A percentile compares a stretch with the other conserved stretches of the same genome.
Conservation (phyloP, 2,888 invertebrate genomes). For the Platycheirus rosarum region DNA sequence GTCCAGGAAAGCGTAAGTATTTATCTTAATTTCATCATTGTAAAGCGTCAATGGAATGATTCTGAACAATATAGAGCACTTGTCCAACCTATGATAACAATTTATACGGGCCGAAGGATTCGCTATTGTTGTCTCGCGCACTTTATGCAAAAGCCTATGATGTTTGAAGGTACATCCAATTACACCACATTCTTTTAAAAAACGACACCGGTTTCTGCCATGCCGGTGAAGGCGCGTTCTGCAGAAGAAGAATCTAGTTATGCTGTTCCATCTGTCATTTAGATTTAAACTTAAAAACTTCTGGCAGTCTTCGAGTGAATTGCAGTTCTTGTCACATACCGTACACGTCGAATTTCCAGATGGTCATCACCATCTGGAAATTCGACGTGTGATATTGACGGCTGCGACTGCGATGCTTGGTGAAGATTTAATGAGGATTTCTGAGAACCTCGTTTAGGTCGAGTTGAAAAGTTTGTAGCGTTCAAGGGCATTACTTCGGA, state of each 20-base stretch:
- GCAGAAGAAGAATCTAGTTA: slow-evolving; percentile 1
- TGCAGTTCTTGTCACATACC: neutral
- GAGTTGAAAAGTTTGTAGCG: too few relatives aligned
- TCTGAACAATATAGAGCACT: neutral
- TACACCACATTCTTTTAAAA: neutral
- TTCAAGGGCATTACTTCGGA: slow-evolving; percentile 3
- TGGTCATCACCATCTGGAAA: too few relatives aligned
- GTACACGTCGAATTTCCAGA: neutral
- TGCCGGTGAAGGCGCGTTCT: neutral
- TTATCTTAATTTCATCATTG: neutral
- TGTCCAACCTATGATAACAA: neutral
- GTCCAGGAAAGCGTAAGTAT: slow-evolving; percentile 16
- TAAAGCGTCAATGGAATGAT: neutral
- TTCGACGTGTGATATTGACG: neutral
- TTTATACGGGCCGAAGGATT: neutral
- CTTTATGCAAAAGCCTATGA: neutral
- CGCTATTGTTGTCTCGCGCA: neutral
- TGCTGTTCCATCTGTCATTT: slow-evolving; percentile 9
- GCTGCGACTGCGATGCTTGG: neutral
- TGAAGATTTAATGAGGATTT: neutral
- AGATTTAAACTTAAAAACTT: slow-evolving; percentile 12
- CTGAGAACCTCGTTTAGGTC: neutral
- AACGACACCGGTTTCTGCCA: slow-evolving; percentile 5
- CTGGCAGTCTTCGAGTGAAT: slow-evolving; percentile 4
- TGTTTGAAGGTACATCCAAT: slow-evolving; percentile 10